These are phyloP conservation scores for Hypanus sabinus DNA, from an alignment of 2,113 vertebrate species.

Conservation along the genomic window DNA sequence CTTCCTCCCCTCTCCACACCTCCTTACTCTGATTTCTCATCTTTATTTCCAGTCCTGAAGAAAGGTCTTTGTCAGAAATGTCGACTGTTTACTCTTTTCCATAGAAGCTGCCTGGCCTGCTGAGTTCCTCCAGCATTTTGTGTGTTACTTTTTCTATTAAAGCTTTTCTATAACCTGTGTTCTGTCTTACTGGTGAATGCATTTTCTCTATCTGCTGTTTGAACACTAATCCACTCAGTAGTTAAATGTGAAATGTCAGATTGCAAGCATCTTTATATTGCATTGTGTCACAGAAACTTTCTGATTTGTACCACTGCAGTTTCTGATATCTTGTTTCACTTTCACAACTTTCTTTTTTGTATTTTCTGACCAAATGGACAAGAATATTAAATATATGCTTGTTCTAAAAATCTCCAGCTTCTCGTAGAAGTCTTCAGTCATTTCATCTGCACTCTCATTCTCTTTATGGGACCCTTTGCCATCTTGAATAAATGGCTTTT, in stretches of 20 bases:
- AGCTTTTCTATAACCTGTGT: not conserved
- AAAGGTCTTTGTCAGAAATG: no score
- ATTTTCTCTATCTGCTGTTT: not conserved
- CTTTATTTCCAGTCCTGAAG: no score
- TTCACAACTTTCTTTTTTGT: not conserved
- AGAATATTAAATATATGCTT: slow-evolving; percentile 25
- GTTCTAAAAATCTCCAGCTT: not conserved
- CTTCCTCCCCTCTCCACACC: no score
- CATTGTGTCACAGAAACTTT: not conserved
- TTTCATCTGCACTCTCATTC: not conserved
- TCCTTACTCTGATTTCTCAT: no score
- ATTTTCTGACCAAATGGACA: slow-evolving; percentile 14
- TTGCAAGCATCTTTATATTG: no score
- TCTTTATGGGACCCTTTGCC: not conserved
- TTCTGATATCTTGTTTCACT: not conserved
- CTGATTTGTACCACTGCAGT: not conserved
- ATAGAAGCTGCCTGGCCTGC: no score
- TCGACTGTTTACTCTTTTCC: no score
- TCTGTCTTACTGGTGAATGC: not conserved
- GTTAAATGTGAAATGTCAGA: not conserved
- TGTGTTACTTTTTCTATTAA: not conserved
- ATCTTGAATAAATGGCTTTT: not conserved
- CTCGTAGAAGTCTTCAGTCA: not conserved
- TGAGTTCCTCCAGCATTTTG: no score
- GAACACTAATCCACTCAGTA: not conserved